Percentiles rank a stretch among this genome's conserved stretches.
phyloP scores from a whole-genome alignment of 2,113 vertebrate species.

The Myanophis thanlyinensis region DNA sequence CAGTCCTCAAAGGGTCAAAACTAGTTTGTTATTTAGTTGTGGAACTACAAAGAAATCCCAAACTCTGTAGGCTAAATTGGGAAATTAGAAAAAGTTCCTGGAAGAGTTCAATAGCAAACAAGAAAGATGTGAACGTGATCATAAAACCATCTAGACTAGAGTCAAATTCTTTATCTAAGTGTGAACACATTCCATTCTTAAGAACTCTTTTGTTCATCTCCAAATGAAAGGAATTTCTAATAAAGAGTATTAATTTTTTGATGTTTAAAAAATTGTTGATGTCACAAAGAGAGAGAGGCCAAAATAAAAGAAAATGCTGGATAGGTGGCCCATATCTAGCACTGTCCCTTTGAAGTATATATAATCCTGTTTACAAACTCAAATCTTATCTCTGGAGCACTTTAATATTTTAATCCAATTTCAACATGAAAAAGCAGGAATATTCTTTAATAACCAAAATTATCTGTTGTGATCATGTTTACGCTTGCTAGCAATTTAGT shows the following conservation, averaged over 20 bases:
- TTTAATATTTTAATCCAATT: background rate
- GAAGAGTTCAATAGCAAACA: background rate
- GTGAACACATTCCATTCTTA: background rate
- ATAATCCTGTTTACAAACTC: background rate
- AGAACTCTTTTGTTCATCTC: background rate
- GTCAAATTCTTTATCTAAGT: background rate
- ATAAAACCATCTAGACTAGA: background rate
- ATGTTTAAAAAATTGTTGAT: rapidly evolving
- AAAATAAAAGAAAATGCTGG: background rate
- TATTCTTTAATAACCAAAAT: background rate
- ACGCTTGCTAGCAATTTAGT: background rate
- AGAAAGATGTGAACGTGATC: background rate
- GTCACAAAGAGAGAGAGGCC: background rate
- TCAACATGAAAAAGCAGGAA: background rate
- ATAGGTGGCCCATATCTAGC: background rate
- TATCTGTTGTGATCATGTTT: background rate
- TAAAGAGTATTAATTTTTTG: background rate
- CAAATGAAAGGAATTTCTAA: background rate
- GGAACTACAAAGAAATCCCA: background rate
- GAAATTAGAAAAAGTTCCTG: background rate
- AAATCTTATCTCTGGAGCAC: background rate
- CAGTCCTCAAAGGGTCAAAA: background rate
- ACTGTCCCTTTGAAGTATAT: background rate
- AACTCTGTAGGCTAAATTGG: background rate
- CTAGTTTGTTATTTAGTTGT: background rate